Evolutionary conservation across 2,113 vertebrate genomes (phyloP), one percentile per base, ranked within the genome.

Genomic region (Lontra canadensis): DNA sequence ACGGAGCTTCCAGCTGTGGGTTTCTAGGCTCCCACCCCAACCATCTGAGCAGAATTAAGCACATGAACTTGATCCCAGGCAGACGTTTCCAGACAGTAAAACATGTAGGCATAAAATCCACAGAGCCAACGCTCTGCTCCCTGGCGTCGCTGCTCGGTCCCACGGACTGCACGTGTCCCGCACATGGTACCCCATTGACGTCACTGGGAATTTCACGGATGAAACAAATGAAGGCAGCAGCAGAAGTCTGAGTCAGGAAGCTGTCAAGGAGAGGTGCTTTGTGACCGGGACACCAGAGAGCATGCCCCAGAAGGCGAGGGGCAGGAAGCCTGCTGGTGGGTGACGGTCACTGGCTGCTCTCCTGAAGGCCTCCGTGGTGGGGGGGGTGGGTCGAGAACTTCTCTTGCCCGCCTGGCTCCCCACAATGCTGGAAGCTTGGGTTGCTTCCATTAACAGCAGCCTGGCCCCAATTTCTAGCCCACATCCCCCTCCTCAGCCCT

Each of bases 31-130:
- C 2, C 69, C 74, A 21, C 89, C 57, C 84, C 89, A 34, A 29
- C 82, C 81, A 94, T 94, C 98, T 92, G 94, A 97, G 59, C 93
- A 67, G 85, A 86, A 79, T 90, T 97, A 79, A 97, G 93, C 86
- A 67, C 69, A 85, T 89, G 97, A 89, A 87, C 88, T 78, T 29
- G 23, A 71, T 61, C 95, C 93, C 85, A 23, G 61, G 97, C 59
- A 1, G 81, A 88, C 69, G 34, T 84, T 88, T 95, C 86, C 92
- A 97, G 87, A 97, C 97, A 69, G 78, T 23, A 26, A 88, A 57
- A 65, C 63, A 87, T 59, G 92, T 18, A 52, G 86, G 42, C 52
- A 13, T 21, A n/a, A 14, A 86, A 25, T 42, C 29, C 85, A 31
- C 55, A 63, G 89, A 55, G 79, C 59, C 97, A 49, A 65, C 31